Percentiles rank a stretch among this genome's conserved stretches.
These are phyloP conservation scores for Tenthredo livida DNA, from an alignment of 2,888 invertebrate species.

Conservation along the genomic window DNA sequence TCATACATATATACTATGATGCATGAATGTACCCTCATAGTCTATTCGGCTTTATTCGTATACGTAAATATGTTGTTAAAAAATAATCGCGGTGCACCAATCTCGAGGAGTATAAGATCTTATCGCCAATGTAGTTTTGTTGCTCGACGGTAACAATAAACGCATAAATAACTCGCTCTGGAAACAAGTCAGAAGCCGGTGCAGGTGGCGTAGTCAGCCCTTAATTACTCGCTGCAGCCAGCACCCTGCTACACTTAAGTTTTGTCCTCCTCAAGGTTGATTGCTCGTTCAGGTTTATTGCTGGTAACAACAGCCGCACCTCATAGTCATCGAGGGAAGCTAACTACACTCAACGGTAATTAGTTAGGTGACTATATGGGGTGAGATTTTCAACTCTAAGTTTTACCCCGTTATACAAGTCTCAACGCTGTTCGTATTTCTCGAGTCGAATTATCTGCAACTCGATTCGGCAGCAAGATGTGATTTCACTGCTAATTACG, in stretches of 20 bases:
- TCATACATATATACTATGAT: background rate
- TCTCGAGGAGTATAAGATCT: constrained; percentile 7
- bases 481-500: background rate
- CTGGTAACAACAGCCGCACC: constrained; percentile 51
- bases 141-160: constrained; percentile 18
- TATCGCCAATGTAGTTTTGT: background rate
- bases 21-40: background rate
- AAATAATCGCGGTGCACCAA: constrained; percentile 10
- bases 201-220: constrained; percentile 48
- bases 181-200: constrained; percentile 37
- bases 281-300: constrained; percentile 51
- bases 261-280: constrained; percentile 50
- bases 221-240: constrained; percentile 52
- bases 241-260: constrained; percentile 45
- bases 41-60: background rate
- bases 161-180: constrained; percentile 35
- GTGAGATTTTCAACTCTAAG: constrained; percentile 43
- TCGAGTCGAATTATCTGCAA: background rate
- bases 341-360: constrained; percentile 50
- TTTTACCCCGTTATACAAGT: background rate
- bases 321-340: constrained; percentile 50
- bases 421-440: background rate
- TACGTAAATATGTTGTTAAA: background rate
- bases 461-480: background rate
- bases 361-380: constrained; percentile 38